These are phyloP conservation scores for Plemyria rubiginata DNA, from an alignment of 2,888 invertebrate genomes.

Conservation along the genomic window DNA sequence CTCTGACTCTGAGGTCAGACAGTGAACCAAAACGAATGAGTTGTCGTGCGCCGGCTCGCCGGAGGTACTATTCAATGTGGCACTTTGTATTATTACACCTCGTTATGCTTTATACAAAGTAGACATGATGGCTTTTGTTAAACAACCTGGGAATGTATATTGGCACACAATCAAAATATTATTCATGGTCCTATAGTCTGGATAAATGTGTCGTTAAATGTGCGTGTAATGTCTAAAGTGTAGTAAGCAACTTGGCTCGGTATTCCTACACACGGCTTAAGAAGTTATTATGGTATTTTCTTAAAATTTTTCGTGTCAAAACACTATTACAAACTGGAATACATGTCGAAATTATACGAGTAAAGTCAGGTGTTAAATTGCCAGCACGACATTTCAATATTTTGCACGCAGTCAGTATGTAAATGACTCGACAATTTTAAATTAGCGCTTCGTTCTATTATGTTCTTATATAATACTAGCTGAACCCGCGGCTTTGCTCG, in stretches of 20 bases:
- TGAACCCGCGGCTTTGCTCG: too few species aligned
- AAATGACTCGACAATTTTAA: neutral
- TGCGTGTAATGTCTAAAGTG: neutral
- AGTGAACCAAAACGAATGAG: slow-evolving; percentile 19
- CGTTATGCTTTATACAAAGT: slow-evolving; percentile 15
- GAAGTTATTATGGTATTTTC: neutral
- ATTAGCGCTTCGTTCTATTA: neutral
- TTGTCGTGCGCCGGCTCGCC: slow-evolving; percentile 14
- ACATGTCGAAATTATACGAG: neutral
- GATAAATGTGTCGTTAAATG: neutral
- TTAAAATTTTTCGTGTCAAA: neutral
- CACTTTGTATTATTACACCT: slow-evolving; percentile 22
- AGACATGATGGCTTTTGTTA: slow-evolving; percentile 9
- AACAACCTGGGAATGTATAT: slow-evolving; percentile 12
- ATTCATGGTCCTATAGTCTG: slow-evolving; percentile 2
- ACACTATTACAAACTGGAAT: neutral
- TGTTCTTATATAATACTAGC: too few species aligned
- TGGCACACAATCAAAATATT: slow-evolving; percentile 3
- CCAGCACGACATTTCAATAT: neutral
- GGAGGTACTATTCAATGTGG: slow-evolving; percentile 30
- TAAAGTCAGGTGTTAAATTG: neutral
- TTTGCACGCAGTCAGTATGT: neutral
- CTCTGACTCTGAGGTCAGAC: slow-evolving; percentile 24
- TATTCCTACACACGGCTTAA: neutral
- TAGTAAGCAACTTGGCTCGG: neutral